Evolutionary conservation across 2,888 invertebrate genomes (phyloP).

Genomic region (Drosophila robusta): DNA sequence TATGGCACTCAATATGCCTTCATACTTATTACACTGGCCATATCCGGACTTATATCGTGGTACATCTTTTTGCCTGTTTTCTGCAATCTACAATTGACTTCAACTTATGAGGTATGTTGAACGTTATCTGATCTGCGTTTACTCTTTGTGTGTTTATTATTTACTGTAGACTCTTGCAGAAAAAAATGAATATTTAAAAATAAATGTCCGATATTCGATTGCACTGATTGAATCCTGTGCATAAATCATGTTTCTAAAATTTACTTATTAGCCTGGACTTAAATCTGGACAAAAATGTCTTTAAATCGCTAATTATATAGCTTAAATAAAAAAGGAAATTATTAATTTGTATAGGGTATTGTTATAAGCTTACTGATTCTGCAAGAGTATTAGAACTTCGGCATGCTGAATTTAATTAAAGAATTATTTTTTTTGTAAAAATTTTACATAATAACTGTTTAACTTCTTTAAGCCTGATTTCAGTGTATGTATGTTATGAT

Average conservation of each 20-base stretch:
- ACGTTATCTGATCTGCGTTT: slow-evolving; percentile 31
- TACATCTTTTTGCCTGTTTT: slow-evolving; percentile 89
- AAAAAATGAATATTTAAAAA: background rate
- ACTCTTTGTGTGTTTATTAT: slow-evolving; percentile 3
- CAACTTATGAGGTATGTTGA: slow-evolving; percentile 89
- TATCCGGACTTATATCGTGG: slow-evolving; percentile 87
- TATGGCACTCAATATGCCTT: slow-evolving; percentile 91
- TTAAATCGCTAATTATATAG: too few species aligned
- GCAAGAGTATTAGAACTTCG: background rate
- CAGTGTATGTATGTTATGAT: slow-evolving; percentile 19
- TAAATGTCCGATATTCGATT: background rate
- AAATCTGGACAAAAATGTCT: too few species aligned
- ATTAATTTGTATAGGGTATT: too few species aligned
- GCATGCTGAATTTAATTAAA: background rate
- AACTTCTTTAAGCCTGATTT: background rate
- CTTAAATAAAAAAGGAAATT: too few species aligned
- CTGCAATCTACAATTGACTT: slow-evolving; percentile 89
- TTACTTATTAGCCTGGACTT: too few species aligned
- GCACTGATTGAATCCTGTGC: background rate
- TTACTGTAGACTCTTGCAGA: background rate
- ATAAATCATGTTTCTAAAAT: too few species aligned
- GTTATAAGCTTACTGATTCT: background rate
- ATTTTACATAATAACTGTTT: slow-evolving; percentile 11
- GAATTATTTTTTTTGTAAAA: background rate
- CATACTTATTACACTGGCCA: slow-evolving; percentile 83